Evolutionary conservation across 2,888 invertebrate genomes (phyloP).

Genomic region (Eudemis profundana): DNA sequence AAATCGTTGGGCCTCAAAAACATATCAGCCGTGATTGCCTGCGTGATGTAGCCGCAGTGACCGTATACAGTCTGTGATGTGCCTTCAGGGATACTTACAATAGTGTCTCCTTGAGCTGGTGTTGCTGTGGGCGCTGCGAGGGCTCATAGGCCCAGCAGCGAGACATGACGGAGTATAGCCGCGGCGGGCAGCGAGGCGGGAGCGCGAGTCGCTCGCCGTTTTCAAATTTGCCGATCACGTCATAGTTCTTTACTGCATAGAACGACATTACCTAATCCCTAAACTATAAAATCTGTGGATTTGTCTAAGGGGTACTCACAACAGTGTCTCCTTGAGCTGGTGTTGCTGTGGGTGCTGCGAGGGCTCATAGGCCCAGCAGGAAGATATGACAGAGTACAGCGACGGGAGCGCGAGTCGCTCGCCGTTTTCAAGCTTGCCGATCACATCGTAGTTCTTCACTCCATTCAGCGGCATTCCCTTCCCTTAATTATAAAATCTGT

Average conservation of each 20-base stretch:
- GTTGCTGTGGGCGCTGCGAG: constrained; percentile 95
- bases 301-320: constrained; percentile 86
- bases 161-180: constrained; percentile 97
- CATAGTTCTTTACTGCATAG: constrained; percentile 98
- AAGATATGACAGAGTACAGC: constrained; percentile 97
- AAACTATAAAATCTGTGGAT: no score
- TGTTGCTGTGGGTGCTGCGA: constrained; percentile 96
- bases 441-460: not conserved
- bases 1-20: no score
- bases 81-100: constrained; percentile 87
- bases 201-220: constrained; percentile 97
- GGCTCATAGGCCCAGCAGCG: constrained; percentile 99
- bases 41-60: no score
- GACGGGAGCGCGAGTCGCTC: constrained; percentile 94
- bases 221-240: constrained; percentile 95
- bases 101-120: constrained; percentile 94
- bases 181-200: constrained; percentile 96
- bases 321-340: constrained; percentile 94
- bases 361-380: constrained; percentile 99
- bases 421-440: not conserved
- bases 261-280: no score
- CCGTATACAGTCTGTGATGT: no score
- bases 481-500: no score
- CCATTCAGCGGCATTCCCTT: no score
- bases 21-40: no score